Evolutionary conservation across 2,888 invertebrate species (phyloP), one percentile per base, ranked within the genome.

Genomic region (Crematogaster levior): DNA sequence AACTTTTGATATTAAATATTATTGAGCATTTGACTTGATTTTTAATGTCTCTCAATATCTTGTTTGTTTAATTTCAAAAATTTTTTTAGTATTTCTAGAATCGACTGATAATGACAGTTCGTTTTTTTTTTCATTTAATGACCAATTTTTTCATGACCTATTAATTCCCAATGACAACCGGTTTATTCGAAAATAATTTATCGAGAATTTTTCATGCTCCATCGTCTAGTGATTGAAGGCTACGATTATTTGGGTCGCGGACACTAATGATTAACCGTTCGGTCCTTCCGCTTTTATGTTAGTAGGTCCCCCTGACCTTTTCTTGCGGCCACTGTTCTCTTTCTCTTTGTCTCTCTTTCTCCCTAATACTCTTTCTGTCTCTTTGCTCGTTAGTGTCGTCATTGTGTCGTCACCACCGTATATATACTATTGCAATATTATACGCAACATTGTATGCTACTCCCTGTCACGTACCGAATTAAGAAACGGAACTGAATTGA

Each of bases 231-330:
- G 85, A 91, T 91, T 91, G 93, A 93, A 93, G 93, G 93, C 89
- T 91, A 85, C 83, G 81, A 84, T 84, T 91, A 93, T 93, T 91
- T 93, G 89, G 93, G 93, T 93, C 93, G 93, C 88, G 93, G 93
- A 91, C 93, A 89, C 81, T 84, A 58, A 91, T 90, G 89, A 91
- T 92, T 91, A 91, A 91, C 91, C 84, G 81, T 68, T 85, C 87
- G 88, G 91, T 92, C 88, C 93, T 93, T 93, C 93, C 93, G 93
- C 91, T 92, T 90, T 92, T n/a, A n/a, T n/a, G n/a, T n/a, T 91
- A 88, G 61, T 81, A 46, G 65, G 70, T 82, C 83, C 84, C 86
- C 85, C 81, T 65, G 83, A 88, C 83, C 81, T 81, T 84, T 66
- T 61, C 74, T 83, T 61, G 46, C 73, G 65, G 43, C 60, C 82